Conservation (phyloP, 2,888 invertebrate genomes). For the Lamellibrachia satsuma region DNA sequence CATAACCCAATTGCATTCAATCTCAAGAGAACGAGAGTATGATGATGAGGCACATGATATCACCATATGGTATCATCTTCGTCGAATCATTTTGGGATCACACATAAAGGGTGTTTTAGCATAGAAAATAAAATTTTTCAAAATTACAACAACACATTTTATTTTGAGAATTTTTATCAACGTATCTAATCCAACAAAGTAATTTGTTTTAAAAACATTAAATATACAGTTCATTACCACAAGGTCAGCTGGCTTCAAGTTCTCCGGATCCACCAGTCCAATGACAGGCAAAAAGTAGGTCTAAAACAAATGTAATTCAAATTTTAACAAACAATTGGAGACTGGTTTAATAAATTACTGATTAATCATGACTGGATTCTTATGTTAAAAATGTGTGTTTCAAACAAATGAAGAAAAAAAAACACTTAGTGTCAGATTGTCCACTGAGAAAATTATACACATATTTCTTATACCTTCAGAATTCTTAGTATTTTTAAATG, state of each 20-base stretch:
- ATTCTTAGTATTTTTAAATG: background rate
- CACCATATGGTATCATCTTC: too few relatives aligned
- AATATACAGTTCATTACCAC: constrained; percentile 58
- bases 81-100: too few relatives aligned
- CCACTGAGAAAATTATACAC: background rate
- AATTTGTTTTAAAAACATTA: constrained; percentile 7
- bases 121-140: too few relatives aligned
- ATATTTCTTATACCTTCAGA: too few relatives aligned
- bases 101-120: too few relatives aligned
- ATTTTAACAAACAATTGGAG: background rate
- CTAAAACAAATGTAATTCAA: constrained; percentile 68
- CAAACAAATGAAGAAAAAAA: background rate
- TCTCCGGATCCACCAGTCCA: constrained; percentile 96
- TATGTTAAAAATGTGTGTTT: background rate
- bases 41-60: too few relatives aligned
- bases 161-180: too few relatives aligned
- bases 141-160: too few relatives aligned
- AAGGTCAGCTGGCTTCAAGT: constrained; percentile 93
- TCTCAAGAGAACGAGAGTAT: too few relatives aligned
- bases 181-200: background rate
- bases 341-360: constrained; percentile 13
- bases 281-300: constrained; percentile 99
- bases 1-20: too few relatives aligned
- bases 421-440: background rate
- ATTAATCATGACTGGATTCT: background rate